A percentile compares a stretch with the other conserved stretches of the same genome.
These are phyloP conservation scores for Chaetodon trifasciatus DNA, from an alignment of 2,797 vertebrate species.

Conservation along the genomic window DNA sequence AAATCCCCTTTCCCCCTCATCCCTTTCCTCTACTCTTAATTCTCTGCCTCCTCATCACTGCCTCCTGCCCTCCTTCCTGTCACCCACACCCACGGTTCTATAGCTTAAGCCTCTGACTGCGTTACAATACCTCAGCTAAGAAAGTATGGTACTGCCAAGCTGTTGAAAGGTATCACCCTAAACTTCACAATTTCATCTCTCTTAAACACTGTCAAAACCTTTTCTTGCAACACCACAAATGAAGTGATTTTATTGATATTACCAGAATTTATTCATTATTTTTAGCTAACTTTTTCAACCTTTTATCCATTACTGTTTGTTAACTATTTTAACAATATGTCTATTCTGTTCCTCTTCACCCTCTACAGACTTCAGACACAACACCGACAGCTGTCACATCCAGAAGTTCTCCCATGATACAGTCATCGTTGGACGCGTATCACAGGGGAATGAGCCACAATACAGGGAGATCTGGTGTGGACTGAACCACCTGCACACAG, in stretches of 20 bases:
- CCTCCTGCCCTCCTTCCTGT: slow-evolving; percentile 57
- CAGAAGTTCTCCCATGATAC: no score
- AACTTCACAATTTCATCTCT: slow-evolving; percentile 61
- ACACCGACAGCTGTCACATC: no score
- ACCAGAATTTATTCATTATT: background rate
- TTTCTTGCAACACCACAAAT: slow-evolving; percentile 45
- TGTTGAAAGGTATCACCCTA: slow-evolving; percentile 46
- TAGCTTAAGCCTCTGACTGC: slow-evolving; percentile 70
- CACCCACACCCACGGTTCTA: slow-evolving; percentile 61
- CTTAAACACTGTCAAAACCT: slow-evolving; percentile 30
- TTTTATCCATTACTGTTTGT: background rate
- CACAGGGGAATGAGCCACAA: no score
- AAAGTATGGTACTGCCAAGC: slow-evolving; percentile 61
- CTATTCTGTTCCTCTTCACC: no score
- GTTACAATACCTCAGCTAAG: slow-evolving; percentile 55
- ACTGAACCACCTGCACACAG: no score
- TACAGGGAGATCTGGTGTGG: no score
- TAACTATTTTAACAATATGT: background rate
- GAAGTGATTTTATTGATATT: background rate
- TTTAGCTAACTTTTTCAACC: background rate
- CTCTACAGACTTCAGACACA: no score
- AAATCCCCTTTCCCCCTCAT: slow-evolving; percentile 58
- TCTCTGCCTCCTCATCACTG: slow-evolving; percentile 53
- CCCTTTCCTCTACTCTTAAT: slow-evolving; percentile 63
- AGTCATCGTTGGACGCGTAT: no score